Evolutionary conservation across 2,797 vertebrate genomes (phyloP), one percentile per base, ranked within the genome.

Genomic region (Oreonectes daqikongensis): DNA sequence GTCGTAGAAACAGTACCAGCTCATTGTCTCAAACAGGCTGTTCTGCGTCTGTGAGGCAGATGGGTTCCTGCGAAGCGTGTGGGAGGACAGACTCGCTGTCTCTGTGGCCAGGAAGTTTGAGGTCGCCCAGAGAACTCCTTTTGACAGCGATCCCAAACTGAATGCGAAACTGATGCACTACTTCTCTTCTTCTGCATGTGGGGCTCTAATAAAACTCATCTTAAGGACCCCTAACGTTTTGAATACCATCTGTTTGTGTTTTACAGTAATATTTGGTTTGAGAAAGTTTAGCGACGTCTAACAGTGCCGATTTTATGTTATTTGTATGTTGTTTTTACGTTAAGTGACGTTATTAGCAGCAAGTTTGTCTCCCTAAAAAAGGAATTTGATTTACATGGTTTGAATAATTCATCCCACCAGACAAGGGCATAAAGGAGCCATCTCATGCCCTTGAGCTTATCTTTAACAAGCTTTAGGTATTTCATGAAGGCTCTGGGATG

Each of bases 11-110:
- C 82, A 88, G 83, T 72, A 60, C 68, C 64, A 60, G 77, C 18
- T 82, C 85, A 80, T 67, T 63, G 83, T 84, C 81, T 78, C 76
- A 75, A 85, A 91, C 89, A 87, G 87, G 52, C 80, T 79, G 82
- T 78, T 22, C 74, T 38, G 79, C 77, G 87, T 87, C 85, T 90
- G 88, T 66, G 63, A 30, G 86, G 82, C 89, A 91, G 90, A 91
- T 90, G 89, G 87, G 85, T 74, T 82, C 79, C 85, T 83, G 82
- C 77, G 78, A 88, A 88, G 82, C 84, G 82, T 65, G 82, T 81
- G 71, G 76, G 81, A 82, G 81, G 85, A 83, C 81, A 87, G 88
- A 83, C 87, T 87, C 84, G 69, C 79, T 82, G 83, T 81, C 80
- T 85, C 84, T 87, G 81, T 77, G 82, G 84, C 77, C 85, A 84